These are phyloP conservation scores for Diaprepes abbreviatus DNA, from an alignment of 2,888 invertebrate species.

Conservation along the genomic window DNA sequence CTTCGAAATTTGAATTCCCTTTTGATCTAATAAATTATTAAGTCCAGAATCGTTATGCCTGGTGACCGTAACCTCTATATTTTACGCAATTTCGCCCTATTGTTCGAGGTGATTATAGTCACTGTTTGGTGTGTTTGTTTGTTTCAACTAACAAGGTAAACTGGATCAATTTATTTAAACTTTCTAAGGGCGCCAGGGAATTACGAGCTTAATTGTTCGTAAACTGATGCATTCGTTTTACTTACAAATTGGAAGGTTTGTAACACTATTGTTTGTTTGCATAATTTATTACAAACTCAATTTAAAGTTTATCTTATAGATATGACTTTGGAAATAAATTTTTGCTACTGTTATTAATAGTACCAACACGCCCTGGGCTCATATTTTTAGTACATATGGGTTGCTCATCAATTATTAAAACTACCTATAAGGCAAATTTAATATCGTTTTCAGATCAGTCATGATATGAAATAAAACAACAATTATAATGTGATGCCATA, in stretches of 20 bases:
- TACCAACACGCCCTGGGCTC: too few relatives aligned
- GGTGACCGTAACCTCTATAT: neutral
- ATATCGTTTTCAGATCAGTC: too few relatives aligned
- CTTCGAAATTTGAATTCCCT: too few relatives aligned
- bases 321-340: constrained; percentile 5
- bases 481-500: too few relatives aligned
- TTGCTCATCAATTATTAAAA: too few relatives aligned
- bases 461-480: too few relatives aligned
- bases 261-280: constrained; percentile 27
- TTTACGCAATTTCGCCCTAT: constrained; percentile 12
- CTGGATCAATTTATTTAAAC: constrained; percentile 34
- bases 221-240: constrained; percentile 17
- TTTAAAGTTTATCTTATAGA: neutral
- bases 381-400: too few relatives aligned
- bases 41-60: constrained; percentile 16
- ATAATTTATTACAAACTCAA: constrained; percentile 18
- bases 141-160: constrained; percentile 24
- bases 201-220: constrained; percentile 40
- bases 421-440: too few relatives aligned
- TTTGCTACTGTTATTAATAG: too few relatives aligned
- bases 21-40: constrained; percentile 20
- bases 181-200: constrained; percentile 11
- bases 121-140: constrained; percentile 13
- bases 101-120: constrained; percentile 19
- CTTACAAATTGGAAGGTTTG: constrained; percentile 38